A percentile compares a stretch with the other conserved stretches of the same genome.
These are phyloP conservation scores for Heteromyza rotundicornis DNA, from an alignment of 2,888 invertebrate species.

Conservation along the genomic window DNA sequence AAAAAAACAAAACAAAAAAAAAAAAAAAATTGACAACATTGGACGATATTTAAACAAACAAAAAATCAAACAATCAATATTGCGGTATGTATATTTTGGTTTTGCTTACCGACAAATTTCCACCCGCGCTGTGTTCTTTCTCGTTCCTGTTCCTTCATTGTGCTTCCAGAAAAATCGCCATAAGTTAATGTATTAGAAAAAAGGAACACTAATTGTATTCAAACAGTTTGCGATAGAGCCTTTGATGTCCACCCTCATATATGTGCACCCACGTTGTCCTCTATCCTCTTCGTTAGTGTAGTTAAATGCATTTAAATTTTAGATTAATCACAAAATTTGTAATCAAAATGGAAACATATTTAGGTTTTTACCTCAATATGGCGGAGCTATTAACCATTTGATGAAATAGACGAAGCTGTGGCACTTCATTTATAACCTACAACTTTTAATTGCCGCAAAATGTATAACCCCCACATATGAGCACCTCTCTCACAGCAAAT, in stretches of 20 bases:
- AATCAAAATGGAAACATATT: background rate
- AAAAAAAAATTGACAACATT: constrained; percentile 24
- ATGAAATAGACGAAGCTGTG: no score
- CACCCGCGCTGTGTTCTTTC: background rate
- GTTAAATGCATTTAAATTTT: constrained; percentile 23
- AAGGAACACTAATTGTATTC: no score
- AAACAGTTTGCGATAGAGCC: background rate
- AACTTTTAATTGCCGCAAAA: no score
- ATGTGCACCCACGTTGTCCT: background rate
- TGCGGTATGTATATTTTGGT: constrained; percentile 50
- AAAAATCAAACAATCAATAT: constrained; percentile 36
- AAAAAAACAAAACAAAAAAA: constrained; percentile 8
- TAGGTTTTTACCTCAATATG: no score
- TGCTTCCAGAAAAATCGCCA: constrained; percentile 16
- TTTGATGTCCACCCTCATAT: background rate
- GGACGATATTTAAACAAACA: constrained; percentile 23
- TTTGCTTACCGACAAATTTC: background rate
- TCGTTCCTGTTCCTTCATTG: background rate
- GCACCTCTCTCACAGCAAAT: no score
- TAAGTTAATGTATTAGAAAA: background rate
- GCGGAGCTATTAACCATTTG: no score
- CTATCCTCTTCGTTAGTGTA: constrained; percentile 7
- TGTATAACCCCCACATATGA: no score
- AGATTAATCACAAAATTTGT: constrained; percentile 16
- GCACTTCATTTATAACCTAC: no score